Base-by-base conservation (phyloP, 2,888 invertebrate species). In the Drosophila robusta region DNA sequence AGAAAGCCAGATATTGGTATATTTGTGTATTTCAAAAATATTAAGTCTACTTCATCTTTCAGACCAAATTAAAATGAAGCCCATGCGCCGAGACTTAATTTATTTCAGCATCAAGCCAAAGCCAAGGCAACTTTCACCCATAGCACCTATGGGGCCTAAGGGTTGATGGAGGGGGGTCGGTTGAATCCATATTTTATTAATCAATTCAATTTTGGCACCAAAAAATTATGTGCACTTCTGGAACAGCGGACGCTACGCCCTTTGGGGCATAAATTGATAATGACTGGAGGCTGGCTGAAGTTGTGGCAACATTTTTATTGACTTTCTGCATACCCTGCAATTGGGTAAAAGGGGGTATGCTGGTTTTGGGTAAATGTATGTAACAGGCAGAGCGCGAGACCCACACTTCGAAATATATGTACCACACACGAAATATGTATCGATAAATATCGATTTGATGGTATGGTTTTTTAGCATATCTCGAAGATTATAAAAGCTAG, bases 181-280 rank as follows among this genome's bases (percentile, higher is more conserved):
- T 18, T 57, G 18, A 4, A 12, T 34, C 26, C 45, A 71, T 81
- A 49, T 68, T 73, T 87, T 73, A 81, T 78, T 87, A 87, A 87
- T 82, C 77, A 82, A 82, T 86, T 88, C 62, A 83, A 83, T 78
- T 86, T 73, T 73, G 67, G 26, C 70, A 75, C 69, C 75, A 55
- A 75, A 66, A 82, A 72, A 72, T 72, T 67, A 63, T 64, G 62
- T 61, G 70, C 66, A 58, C 46, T 11, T 45, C 49, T 49, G 49
- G 42, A 34, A 58, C 54, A 11, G 49, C 42, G 54, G 22, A 44
- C 14, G 34, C 34, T 3, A 14, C 34, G 41, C 26, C 63, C 54
- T 24, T n/a, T 42, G 32, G 54, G 70, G 3, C 87, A 72, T 75
- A 73, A 88, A 83, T 88, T 80, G 72, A 68, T 83, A 84, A 88